phyloP scores from a whole-genome alignment of 2,888 invertebrate genomes.

The Epistrophe grossulariae region DNA sequence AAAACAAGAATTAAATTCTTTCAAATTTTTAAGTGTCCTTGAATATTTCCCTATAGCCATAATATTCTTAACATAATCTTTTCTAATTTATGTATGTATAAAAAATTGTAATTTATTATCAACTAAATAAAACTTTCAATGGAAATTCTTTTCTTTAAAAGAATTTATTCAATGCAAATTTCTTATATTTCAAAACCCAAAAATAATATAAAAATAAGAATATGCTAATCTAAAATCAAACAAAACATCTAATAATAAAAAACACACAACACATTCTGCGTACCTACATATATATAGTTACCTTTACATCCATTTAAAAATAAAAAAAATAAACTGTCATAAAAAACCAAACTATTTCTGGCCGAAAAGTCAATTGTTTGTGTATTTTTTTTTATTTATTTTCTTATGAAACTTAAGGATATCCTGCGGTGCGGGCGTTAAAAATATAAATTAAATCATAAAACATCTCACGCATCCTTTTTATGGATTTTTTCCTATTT shows the following conservation, averaged over 20 bases:
- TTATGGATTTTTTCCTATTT: conserved; percentile 18
- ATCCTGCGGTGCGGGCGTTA: conserved; percentile 59
- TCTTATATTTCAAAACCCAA: background rate
- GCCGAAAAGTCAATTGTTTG: conserved; percentile 38
- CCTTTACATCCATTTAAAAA: too few relatives aligned
- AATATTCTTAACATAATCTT: too few relatives aligned
- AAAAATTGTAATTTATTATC: too few relatives aligned
- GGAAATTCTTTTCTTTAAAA: background rate
- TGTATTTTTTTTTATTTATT: conserved; percentile 7
- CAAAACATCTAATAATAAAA: background rate
- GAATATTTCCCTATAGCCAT: too few relatives aligned
- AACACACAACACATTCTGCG: background rate
- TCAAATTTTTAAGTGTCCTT: too few relatives aligned
- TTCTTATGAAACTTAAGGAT: background rate
- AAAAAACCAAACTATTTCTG: conserved; percentile 31
- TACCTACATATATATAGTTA: too few relatives aligned
- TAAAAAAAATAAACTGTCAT: background rate
- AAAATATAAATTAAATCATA: conserved; percentile 69
- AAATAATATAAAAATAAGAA: background rate
- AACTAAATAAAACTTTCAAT: background rate
- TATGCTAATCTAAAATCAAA: background rate
- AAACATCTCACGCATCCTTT: conserved; percentile 69
- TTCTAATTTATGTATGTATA: too few relatives aligned
- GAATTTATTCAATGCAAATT: background rate
- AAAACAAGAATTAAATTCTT: too few relatives aligned